phyloP scores from a whole-genome alignment of 2,888 invertebrate species.

The Hyles lineata region DNA sequence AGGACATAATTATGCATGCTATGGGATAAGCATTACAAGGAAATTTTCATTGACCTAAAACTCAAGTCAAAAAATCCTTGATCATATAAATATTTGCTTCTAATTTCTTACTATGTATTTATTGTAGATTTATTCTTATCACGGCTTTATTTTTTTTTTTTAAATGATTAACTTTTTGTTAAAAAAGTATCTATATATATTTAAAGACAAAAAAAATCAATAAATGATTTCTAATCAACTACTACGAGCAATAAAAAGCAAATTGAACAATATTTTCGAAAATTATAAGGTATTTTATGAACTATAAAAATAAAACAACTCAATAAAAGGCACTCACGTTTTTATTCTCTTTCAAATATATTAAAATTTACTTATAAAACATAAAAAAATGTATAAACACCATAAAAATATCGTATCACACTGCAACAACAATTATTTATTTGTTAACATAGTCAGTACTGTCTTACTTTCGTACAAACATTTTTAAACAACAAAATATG shows the following conservation, averaged over 20 bases:
- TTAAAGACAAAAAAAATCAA: neutral
- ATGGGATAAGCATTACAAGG: too few species aligned
- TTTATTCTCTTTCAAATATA: constrained; percentile 77
- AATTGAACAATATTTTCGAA: neutral
- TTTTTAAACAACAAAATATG: constrained; percentile 1
- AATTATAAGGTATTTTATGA: neutral
- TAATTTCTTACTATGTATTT: too few species aligned
- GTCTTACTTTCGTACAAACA: constrained; percentile 33
- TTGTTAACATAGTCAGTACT: constrained; percentile 49
- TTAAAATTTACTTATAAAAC: constrained; percentile 76
- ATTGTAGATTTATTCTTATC: too few species aligned
- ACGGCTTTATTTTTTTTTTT: too few species aligned
- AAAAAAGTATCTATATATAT: neutral
- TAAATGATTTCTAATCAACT: neutral
- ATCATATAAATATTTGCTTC: too few species aligned
- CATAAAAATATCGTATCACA: constrained; percentile 74
- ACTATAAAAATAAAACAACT: constrained; percentile 56
- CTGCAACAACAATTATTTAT: constrained; percentile 63
- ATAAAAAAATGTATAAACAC: constrained; percentile 68
- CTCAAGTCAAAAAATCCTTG: too few species aligned
- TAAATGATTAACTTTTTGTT: too few species aligned
- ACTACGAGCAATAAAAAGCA: neutral
- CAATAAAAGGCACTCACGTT: constrained; percentile 71
- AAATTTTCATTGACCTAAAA: too few species aligned
- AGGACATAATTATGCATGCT: too few species aligned